Percentiles rank a stretch among this genome's conserved stretches.
Conservation (phyloP, 2,888 invertebrate species). For the Ennomos quercinarius region DNA sequence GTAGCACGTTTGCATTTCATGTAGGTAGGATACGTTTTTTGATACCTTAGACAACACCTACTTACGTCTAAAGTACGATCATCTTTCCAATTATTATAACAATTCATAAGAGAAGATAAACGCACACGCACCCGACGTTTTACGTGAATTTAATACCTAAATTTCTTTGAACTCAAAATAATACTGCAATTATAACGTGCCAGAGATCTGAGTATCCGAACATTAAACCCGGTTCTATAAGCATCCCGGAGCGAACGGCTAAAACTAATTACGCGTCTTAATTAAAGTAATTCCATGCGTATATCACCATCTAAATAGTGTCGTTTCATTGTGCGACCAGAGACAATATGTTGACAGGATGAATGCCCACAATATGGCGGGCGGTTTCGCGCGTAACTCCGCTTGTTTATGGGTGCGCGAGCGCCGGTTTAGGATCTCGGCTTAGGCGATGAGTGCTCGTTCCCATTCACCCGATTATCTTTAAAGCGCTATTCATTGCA, state of each 20-base stretch:
- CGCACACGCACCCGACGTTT: constrained; percentile 43
- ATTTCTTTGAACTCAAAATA: constrained; percentile 62
- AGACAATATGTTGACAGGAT: constrained; percentile 84
- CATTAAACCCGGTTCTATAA: constrained; percentile 59
- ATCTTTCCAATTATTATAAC: constrained; percentile 51
- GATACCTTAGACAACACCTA: constrained; percentile 48
- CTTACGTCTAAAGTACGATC: constrained; percentile 47
- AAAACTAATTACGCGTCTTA: constrained; percentile 79
- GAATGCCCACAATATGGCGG: constrained; percentile 79
- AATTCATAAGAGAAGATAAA: constrained; percentile 53
- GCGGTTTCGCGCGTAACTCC: constrained; percentile 77
- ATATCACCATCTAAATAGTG: constrained; percentile 79
- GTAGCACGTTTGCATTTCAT: constrained; percentile 3
- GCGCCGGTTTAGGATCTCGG: constrained; percentile 79
- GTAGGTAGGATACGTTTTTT: constrained; percentile 46
- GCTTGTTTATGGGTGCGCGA: constrained; percentile 77
- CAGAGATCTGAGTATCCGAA: constrained; percentile 52
- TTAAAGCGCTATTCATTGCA: constrained; percentile 70
- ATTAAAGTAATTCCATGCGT: constrained; percentile 77
- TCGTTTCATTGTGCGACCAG: constrained; percentile 75
- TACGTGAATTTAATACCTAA: constrained; percentile 54
- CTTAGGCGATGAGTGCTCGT: constrained; percentile 79
- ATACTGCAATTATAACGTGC: constrained; percentile 56
- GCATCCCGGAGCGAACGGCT: constrained; percentile 54
- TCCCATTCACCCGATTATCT: constrained; percentile 79